phyloP scores from a whole-genome alignment of 2,888 invertebrate genomes.

The Noctua janthina region DNA sequence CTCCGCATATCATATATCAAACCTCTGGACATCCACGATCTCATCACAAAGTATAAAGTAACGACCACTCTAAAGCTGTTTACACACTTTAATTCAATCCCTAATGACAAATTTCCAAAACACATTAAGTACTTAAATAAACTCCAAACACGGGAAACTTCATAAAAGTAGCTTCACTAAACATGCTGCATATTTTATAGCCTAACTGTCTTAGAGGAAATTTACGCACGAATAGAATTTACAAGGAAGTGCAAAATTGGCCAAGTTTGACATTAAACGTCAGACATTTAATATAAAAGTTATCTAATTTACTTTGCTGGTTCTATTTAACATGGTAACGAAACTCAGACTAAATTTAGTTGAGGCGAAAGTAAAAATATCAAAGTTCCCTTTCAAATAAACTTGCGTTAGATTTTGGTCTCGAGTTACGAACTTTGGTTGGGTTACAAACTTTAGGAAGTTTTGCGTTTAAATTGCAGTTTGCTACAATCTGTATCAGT shows the following conservation, averaged over 20 bases:
- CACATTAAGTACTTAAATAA: constrained; percentile 35
- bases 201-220: constrained; percentile 20
- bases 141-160: constrained; percentile 31
- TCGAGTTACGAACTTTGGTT: constrained; percentile 41
- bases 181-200: constrained; percentile 40
- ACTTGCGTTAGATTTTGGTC: constrained; percentile 33
- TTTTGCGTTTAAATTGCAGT: constrained; percentile 24
- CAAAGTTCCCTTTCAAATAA: constrained; percentile 44
- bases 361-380: constrained; percentile 52
- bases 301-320: constrained; percentile 30
- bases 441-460: constrained; percentile 29
- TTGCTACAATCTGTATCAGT: constrained; percentile 6
- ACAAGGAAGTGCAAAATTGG: constrained; percentile 37
- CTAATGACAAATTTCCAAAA: constrained; percentile 42
- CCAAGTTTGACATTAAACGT: constrained; percentile 40
- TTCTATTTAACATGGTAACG: constrained; percentile 28
- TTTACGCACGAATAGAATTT: constrained; percentile 32
- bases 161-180: constrained; percentile 31
- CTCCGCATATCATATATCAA: constrained; percentile 79
- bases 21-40: constrained; percentile 75
- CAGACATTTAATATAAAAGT: constrained; percentile 37
- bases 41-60: constrained; percentile 76
- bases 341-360: constrained; percentile 44
- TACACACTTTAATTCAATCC: constrained; percentile 66
- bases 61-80: constrained; percentile 72